Base-by-base conservation (phyloP, 2,113 vertebrate genomes). In the Bungarus multicinctus region DNA sequence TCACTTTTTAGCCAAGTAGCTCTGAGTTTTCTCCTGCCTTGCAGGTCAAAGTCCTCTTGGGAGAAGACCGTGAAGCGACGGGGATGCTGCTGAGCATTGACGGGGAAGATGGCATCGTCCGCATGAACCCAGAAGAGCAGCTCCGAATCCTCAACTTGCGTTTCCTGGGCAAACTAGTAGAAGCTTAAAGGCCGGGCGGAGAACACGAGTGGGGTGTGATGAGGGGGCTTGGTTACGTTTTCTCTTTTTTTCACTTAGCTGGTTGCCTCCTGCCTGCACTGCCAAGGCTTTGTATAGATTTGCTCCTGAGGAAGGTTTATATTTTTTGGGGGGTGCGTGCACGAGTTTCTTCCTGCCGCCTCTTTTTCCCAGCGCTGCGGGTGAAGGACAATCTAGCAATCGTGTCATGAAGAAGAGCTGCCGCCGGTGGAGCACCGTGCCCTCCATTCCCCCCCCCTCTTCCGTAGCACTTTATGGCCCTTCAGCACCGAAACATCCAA, bases 141-240 rank as follows among this genome's bases (percentile, higher is more conserved):
- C 98, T 99, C 54, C 99, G 98, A 97, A 99, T 99, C 95, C 98
- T 99, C 94, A 99, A 99, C 96, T 97, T 99, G 90, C 97, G 98
- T 93, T 99, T 99, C 97, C 98, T 99, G 54, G 99, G 99, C 53
- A 98, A 99, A 91, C 97, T 99, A 16, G 96, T 99, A 54, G 98
- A 99, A 96, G 96, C 97, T 50, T 97, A 87, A 50, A 50, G 47
- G 96, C 89, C 20, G 27, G 85, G 52, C 2, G 0, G 20, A 1
- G 22, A 3, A 2, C 3, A 22, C 2, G 20, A 9, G 10, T 5
- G 85, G 43, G 23, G 43, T 52, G 27, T 47, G 53, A 50, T 16
- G 1, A 23, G 25, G 58, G 25, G 47, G 27, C 27, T 4, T 55
- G 25, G 25, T 23, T 52, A 23, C 10, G 34, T 43, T 81, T 81